Percentiles rank a stretch among this genome's conserved stretches.
These are phyloP conservation scores for Eilema griseolum DNA, from an alignment of 2,888 invertebrate genomes.

Conservation along the genomic window DNA sequence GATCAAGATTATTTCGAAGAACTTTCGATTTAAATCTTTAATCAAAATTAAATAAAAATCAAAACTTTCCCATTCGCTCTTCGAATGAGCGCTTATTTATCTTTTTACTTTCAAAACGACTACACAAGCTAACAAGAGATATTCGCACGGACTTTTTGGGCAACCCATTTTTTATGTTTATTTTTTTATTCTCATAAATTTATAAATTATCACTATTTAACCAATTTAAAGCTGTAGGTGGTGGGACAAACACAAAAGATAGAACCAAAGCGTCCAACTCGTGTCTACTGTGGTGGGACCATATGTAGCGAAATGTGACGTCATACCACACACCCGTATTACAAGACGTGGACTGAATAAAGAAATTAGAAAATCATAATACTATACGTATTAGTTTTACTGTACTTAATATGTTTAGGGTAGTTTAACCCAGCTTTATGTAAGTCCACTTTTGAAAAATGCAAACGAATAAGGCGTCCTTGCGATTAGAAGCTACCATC, in stretches of 20 bases:
- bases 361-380: background rate
- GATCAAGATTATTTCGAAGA: background rate
- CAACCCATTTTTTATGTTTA: background rate
- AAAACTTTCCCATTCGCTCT: background rate
- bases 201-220: background rate
- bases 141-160: background rate
- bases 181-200: background rate
- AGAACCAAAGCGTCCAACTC: background rate
- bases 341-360: background rate
- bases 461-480: background rate
- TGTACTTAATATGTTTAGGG: too few species aligned
- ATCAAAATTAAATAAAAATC: background rate
- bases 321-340: background rate
- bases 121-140: too few species aligned
- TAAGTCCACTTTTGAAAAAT: background rate
- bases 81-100: constrained; percentile 1
- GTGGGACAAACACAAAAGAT: constrained; percentile 2
- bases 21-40: background rate
- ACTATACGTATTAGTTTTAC: too few species aligned
- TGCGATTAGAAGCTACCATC: background rate
- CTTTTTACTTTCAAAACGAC: background rate
- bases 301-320: background rate
- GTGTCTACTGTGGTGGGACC: background rate
- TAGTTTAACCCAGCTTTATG: too few species aligned
- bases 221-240: constrained; percentile 4